A percentile compares a stretch with the other conserved stretches of the same genome.
Evolutionary conservation across 2,888 invertebrate species (phyloP).

Genomic region (Monochamus alternatus): DNA sequence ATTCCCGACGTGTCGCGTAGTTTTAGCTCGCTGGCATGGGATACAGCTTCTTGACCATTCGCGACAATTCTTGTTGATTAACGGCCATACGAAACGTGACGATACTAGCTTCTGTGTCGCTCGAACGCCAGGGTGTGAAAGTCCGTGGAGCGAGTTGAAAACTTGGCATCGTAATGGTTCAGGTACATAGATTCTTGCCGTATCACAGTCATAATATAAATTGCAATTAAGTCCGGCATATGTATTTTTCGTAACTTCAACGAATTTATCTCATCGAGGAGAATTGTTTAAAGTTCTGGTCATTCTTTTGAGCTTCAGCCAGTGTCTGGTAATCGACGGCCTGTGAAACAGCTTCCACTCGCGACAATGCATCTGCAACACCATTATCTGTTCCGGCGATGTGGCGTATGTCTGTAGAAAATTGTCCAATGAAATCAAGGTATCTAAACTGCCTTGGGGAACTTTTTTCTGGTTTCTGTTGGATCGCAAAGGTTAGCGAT

Average conservation of each 20-base stretch:
- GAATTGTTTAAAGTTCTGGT: background rate
- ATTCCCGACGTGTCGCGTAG: slow-evolving; percentile 56
- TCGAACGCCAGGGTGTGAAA: no score
- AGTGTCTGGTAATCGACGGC: background rate
- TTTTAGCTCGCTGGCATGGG: slow-evolving; percentile 63
- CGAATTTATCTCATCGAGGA: background rate
- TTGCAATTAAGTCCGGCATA: slow-evolving; percentile 6
- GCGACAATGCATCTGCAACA: slow-evolving; percentile 60
- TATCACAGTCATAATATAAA: slow-evolving; percentile 8
- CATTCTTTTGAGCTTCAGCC: background rate
- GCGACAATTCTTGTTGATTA: slow-evolving; percentile 62
- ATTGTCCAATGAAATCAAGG: slow-evolving; percentile 59
- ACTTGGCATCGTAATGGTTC: slow-evolving; percentile 33
- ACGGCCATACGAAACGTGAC: slow-evolving; percentile 67
- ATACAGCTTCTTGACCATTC: slow-evolving; percentile 59
- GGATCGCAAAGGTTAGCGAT: slow-evolving; percentile 62
- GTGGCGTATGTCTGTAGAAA: slow-evolving; percentile 60
- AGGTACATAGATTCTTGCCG: slow-evolving; percentile 43
- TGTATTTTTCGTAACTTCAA: slow-evolving; percentile 6
- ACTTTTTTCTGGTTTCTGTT: slow-evolving; percentile 54
- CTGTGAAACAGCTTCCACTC: slow-evolving; percentile 14
- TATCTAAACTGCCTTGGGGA: slow-evolving; percentile 64
- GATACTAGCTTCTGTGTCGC: no score
- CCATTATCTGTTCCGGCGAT: slow-evolving; percentile 62
- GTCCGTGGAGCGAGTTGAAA: slow-evolving; percentile 52